phyloP scores from a whole-genome alignment of 2,113 vertebrate species.

The Phycodurus eques region DNA sequence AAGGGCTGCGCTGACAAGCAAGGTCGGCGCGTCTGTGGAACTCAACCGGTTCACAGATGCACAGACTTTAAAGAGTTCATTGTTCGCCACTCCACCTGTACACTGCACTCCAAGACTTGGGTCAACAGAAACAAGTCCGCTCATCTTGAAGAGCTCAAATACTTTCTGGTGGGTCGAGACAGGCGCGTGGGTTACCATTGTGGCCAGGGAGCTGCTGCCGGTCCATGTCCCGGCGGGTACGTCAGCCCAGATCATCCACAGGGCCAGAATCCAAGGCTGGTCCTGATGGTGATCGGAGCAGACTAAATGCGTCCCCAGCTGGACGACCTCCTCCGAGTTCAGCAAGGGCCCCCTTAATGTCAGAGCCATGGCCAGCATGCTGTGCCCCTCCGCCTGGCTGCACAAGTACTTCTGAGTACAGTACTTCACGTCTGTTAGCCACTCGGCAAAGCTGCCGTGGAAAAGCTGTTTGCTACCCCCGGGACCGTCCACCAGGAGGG shows the following conservation, averaged over 20 bases:
- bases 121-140: slow-evolving; percentile 54
- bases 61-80: slow-evolving; percentile 61
- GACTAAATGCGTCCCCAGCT: slow-evolving; percentile 71
- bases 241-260: slow-evolving; percentile 75
- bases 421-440: slow-evolving; percentile 80
- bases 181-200: slow-evolving; percentile 38
- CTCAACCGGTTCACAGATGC: slow-evolving; percentile 58
- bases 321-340: slow-evolving; percentile 60
- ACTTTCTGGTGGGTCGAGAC: slow-evolving; percentile 68
- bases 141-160: slow-evolving; percentile 68
- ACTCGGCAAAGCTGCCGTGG: slow-evolving; percentile 80
- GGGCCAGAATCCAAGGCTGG: slow-evolving; percentile 66
- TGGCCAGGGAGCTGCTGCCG: slow-evolving; percentile 2
- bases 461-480: slow-evolving; percentile 70
- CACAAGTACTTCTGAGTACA: slow-evolving; percentile 81
- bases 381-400: slow-evolving; percentile 71
- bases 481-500: slow-evolving; percentile 65
- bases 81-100: slow-evolving; percentile 27
- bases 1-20: slow-evolving; percentile 69
- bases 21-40: slow-evolving; percentile 59
- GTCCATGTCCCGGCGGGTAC: slow-evolving; percentile 51
- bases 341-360: slow-evolving; percentile 60
- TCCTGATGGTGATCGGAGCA: slow-evolving; percentile 66
- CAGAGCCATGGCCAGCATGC: slow-evolving; percentile 76
- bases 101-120: slow-evolving; percentile 36